Conservation (phyloP, 2,888 invertebrate species). For the Microctonus hyperodae region DNA sequence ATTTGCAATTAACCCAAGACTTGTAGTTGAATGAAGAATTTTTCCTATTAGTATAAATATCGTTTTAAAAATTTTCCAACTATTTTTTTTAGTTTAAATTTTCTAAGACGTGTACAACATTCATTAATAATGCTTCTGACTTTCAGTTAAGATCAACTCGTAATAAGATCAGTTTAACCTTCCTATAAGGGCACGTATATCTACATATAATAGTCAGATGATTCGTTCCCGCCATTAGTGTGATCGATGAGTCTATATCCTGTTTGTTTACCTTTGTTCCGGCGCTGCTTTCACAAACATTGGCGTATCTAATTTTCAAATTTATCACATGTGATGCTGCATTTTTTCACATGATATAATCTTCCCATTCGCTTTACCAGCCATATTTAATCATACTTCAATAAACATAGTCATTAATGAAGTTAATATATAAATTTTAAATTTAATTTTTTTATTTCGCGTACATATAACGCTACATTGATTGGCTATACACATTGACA, state of each 20-base stretch:
- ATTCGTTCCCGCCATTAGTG: conserved; percentile 46
- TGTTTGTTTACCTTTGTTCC: conserved; percentile 48
- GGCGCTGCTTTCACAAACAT: conserved; percentile 29
- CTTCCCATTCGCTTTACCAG: neutral
- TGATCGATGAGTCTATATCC: conserved; percentile 51
- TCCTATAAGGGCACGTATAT: neutral
- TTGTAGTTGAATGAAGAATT: too few species aligned
- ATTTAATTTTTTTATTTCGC: neutral
- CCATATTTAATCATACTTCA: neutral
- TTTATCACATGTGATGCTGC: neutral
- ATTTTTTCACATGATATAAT: neutral
- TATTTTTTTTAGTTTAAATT: too few species aligned
- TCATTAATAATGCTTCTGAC: too few species aligned
- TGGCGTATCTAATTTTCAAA: neutral
- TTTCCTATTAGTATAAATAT: too few species aligned
- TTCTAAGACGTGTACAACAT: too few species aligned
- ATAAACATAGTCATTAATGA: neutral
- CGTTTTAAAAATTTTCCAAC: too few species aligned
- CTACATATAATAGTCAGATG: conserved; percentile 15
- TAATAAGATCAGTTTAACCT: neutral
- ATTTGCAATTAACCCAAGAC: too few species aligned
- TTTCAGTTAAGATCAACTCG: neutral
- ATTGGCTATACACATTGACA: neutral
- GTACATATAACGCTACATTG: neutral
- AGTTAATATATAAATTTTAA: neutral